phyloP scores from a whole-genome alignment of 2,797 vertebrate species.

The Bufotes viridis region DNA sequence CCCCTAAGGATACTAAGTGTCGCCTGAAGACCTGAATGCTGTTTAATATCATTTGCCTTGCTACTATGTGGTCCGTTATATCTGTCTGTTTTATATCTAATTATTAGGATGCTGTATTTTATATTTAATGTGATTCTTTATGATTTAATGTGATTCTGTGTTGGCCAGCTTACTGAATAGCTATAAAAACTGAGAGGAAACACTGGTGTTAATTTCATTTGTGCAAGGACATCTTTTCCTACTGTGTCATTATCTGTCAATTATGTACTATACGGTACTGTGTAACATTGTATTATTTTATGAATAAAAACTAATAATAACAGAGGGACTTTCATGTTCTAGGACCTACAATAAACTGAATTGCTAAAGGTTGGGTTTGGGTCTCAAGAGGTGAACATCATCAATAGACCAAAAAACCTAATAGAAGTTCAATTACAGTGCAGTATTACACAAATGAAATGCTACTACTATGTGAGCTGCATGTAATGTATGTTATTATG shows the following conservation, averaged over 20 bases:
- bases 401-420: not conserved
- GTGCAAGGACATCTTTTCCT: not conserved
- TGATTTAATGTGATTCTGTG: too few relatives aligned
- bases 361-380: not conserved
- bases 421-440: constrained; percentile 1
- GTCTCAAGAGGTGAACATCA: not conserved
- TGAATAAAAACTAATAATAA: not conserved
- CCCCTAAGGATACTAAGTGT: too few relatives aligned
- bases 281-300: not conserved
- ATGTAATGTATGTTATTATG: not conserved
- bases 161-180: too few relatives aligned
- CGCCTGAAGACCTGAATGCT: too few relatives aligned
- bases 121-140: too few relatives aligned
- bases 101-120: too few relatives aligned
- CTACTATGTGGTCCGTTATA: too few relatives aligned
- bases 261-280: not conserved
- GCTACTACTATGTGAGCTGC: not conserved
- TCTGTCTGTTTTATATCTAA: too few relatives aligned
- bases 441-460: not conserved
- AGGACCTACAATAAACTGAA: not conserved
- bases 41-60: too few relatives aligned
- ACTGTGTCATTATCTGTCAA: not conserved
- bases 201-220: not conserved
- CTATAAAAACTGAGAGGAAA: too few relatives aligned
- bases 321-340: not conserved